phyloP scores from a whole-genome alignment of 2,797 vertebrate genomes.

The Esox masquinongy region DNA sequence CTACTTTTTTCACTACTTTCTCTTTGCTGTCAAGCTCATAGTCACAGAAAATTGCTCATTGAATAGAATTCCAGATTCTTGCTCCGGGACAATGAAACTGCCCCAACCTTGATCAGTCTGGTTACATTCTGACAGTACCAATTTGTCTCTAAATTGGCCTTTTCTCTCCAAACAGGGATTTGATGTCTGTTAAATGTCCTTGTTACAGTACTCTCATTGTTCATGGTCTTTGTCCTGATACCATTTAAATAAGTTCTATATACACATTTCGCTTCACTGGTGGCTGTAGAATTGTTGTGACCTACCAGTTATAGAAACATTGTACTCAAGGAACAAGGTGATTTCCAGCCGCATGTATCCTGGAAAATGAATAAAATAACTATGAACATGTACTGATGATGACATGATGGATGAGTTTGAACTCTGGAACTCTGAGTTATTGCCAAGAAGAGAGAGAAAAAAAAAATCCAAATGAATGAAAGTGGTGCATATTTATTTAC shows the following conservation, averaged over 20 bases:
- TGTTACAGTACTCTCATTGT: conserved; percentile 9
- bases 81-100: not conserved
- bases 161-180: not conserved
- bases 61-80: not conserved
- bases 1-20: not conserved
- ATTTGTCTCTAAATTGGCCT: not conserved
- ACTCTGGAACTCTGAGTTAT: not conserved
- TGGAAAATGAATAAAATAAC: not conserved
- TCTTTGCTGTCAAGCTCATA: not conserved
- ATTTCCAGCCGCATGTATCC: not conserved
- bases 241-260: not conserved
- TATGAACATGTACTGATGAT: not conserved
- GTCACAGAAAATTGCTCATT: conserved; percentile 6
- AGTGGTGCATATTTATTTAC: not conserved
- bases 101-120: conserved; percentile 10
- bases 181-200: conserved; percentile 6
- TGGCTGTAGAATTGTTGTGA: not conserved
- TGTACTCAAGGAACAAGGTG: not conserved
- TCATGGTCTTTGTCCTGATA: conserved; percentile 3
- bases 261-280: not conserved
- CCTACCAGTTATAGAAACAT: not conserved
- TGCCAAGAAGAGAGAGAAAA: not conserved
- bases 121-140: conserved; percentile 1
- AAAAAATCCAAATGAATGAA: not conserved
- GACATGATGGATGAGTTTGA: not conserved